Percentiles rank a stretch among this genome's conserved stretches.
Evolutionary conservation across 2,113 vertebrate genomes (phyloP).

Genomic region (Mystacornis crossleyi): DNA sequence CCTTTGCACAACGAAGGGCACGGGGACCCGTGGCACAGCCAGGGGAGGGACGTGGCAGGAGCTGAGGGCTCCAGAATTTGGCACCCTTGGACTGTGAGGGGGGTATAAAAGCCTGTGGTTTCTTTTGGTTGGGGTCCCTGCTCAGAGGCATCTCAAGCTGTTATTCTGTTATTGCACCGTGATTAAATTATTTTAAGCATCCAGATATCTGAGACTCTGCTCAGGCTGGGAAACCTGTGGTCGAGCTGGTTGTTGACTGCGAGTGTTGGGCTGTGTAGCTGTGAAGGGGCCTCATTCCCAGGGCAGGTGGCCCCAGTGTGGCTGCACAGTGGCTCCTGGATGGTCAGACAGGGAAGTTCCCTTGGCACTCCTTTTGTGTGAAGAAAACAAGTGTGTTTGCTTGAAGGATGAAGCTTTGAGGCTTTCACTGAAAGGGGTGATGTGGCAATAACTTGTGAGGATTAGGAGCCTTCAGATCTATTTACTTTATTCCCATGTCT

Average conservation of each 20-base stretch:
- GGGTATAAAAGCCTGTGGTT: neutral
- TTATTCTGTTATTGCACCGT: neutral
- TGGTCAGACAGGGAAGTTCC: neutral
- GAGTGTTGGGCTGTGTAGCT: neutral
- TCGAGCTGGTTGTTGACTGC: rapidly evolving
- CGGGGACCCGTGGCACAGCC: neutral
- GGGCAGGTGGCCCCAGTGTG: neutral
- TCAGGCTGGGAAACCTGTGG: neutral
- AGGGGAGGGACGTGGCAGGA: neutral
- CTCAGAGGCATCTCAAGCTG: neutral
- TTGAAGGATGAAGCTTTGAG: neutral
- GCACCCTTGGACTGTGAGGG: neutral
- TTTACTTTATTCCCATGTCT: neutral
- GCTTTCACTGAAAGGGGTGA: neutral
- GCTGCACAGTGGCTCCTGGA: neutral
- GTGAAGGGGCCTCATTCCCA: neutral
- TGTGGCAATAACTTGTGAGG: neutral
- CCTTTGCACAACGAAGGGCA: neutral
- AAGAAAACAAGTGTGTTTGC: neutral
- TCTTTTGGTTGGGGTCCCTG: neutral
- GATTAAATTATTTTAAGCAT: neutral
- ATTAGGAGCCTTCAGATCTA: neutral
- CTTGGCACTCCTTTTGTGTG: neutral
- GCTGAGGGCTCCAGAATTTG: neutral
- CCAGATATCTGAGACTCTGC: neutral